Evolutionary conservation across 2,797 vertebrate species (phyloP), one percentile per base, ranked within the genome.

Genomic region (Leptodactylus fallax): DNA sequence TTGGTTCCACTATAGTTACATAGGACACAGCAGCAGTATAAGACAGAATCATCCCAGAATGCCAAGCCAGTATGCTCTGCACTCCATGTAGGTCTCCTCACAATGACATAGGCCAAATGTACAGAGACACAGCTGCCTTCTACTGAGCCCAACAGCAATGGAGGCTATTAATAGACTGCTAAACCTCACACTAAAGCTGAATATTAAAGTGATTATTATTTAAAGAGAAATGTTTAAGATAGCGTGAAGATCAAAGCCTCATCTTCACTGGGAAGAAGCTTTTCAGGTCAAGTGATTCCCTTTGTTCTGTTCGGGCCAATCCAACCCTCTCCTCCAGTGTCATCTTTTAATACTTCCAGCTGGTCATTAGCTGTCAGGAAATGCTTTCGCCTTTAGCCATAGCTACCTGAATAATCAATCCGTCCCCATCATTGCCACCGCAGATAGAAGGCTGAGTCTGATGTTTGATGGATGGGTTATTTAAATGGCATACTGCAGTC

Each of bases 361-460:
- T 90, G 89, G 89, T 92, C 91, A 93, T 93, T 93, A 93, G 86
- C 88, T 92, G 87, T 91, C 91, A 92, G 88, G 92, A 94, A 92
- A 92, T 90, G 89, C 87, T 90, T 91, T 91, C 90, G 86, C 88
- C 91, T 91, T 90, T 88, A 92, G 87, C 92, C 90, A 93, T 93
- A 93, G 90, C 90, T 93, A 89, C 89, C 93, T 94, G 92, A 93
- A 91, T 93, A 93, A 87, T 87, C 83, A 81, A 85, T 84, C 82
- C 84, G 55, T 56, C 81, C 63, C 27, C 87, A 85, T 85, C 77
- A 85, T 58, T 85, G 87, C 23, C 78, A 85, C 76, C 63, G 36
- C 77, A 81, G 77, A 88, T 74, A 88, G 82, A 80, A 80, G 81
- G 78, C 87, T 55, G 45, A 79, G 82, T 25, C 76, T 85, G 87